These are phyloP conservation scores for Gryllus bimaculatus DNA, from an alignment of 1,140 invertebrate species.

Conservation along the genomic window DNA sequence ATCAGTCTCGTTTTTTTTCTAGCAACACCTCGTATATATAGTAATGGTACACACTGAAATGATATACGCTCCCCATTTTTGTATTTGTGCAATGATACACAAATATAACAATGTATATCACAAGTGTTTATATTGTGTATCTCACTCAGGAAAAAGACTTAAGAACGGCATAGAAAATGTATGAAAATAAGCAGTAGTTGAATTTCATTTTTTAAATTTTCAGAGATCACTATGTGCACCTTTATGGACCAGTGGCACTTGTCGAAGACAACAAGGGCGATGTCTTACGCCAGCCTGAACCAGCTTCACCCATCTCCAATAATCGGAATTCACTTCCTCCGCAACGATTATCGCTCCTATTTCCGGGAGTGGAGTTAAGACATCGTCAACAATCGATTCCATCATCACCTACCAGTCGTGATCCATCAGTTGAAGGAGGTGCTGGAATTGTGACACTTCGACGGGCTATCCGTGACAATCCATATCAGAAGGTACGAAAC, in stretches of 20 bases:
- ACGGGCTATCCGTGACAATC: conserved; percentile 23
- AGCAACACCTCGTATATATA: too few species aligned
- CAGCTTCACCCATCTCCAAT: background rate
- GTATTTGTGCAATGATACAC: too few species aligned
- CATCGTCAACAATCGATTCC: conserved; percentile 6
- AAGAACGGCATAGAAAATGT: too few species aligned
- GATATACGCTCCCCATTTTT: too few species aligned
- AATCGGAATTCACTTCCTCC: background rate
- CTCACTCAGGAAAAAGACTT: too few species aligned
- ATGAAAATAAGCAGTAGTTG: too few species aligned
- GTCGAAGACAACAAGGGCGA: conserved; percentile 29
- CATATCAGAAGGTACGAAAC: conserved; percentile 23
- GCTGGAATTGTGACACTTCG: conserved; percentile 14
- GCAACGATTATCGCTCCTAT: background rate
- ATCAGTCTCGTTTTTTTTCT: too few species aligned
- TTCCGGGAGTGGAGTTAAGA: conserved; percentile 19
- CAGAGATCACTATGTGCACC: conserved; percentile 37
- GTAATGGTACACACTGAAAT: too few species aligned
- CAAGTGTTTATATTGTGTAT: too few species aligned
- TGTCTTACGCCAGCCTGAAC: background rate
- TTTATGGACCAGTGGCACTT: conserved; percentile 34
- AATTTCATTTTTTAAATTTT: background rate
- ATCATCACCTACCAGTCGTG: background rate
- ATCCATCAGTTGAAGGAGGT: background rate
- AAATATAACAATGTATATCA: too few species aligned